Base-by-base conservation (phyloP, 2,113 vertebrate species). In the Lasiurus borealis region DNA sequence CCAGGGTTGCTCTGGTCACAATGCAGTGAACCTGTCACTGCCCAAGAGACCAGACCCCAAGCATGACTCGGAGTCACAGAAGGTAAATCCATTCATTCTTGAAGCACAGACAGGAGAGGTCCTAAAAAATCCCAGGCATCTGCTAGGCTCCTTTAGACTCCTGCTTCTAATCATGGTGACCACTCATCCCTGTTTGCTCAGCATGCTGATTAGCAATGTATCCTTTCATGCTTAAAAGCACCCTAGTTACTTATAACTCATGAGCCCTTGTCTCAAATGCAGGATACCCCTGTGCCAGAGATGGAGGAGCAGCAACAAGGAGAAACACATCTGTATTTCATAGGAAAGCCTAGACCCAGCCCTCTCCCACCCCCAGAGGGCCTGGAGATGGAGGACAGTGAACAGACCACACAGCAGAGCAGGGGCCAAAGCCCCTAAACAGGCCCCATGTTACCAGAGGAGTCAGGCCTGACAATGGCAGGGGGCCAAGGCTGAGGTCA, bases 401-500 rank as follows among this genome's bases (percentile, higher is more conserved):
- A 44, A 93, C 48, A 85, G 81, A 88, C n/a, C 21, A 75, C 19
- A 78, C 34, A 69, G 88, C 75, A 44, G 48, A 92, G 78, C 94
- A 62, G 16, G 46, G 69, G 48, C 77, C 11, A 6, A 94, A 78
- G 85, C 68, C 95, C 91, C 90, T 95, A 88, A 18, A 81, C 46
- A 87, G 92, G 85, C 75, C 75, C 83, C 73, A 66, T 59, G 76
- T 86, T 50, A 87, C 81, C 89, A 87, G 64, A 92, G 48, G 18
- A 75, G 72, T 64, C 68, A 57, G 78, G 73, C 50, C 72, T 88
- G 73, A 31, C 72, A 88, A 88, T 73, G 80, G 81, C 90, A 52
- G 36, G n/a, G 64, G 46, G 75, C 86, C 91, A 85, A 97, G 80
- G 94, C 92, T 95, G 90, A 97, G 88, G 83, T 93, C 94, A 95